These are phyloP conservation scores for Balaeniceps rex DNA, from an alignment of 2,113 vertebrate genomes.

Conservation along the genomic window DNA sequence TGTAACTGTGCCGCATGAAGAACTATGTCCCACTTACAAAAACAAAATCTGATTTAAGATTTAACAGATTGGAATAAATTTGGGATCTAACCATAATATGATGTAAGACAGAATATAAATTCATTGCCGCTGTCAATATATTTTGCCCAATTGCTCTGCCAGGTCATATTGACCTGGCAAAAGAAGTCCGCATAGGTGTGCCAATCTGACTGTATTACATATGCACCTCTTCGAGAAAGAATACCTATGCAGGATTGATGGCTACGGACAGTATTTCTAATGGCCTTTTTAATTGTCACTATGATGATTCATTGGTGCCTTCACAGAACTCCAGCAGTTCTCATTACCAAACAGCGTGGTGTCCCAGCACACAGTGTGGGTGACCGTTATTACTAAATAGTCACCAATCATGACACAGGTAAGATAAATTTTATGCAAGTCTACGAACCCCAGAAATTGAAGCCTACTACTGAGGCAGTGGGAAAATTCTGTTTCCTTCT, in stretches of 20 bases:
- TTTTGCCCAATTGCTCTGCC: not conserved
- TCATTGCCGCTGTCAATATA: not conserved
- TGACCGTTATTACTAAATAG: constrained; percentile 41
- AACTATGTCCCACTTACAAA: not conserved
- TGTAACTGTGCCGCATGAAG: not conserved
- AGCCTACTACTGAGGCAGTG: not conserved
- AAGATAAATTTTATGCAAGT: constrained; percentile 40
- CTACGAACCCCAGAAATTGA: not conserved
- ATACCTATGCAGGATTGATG: constrained; percentile 43
- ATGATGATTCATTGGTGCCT: constrained; percentile 67
- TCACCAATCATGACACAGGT: constrained; percentile 1
- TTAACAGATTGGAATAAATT: not conserved
- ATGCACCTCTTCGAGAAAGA: not conserved
- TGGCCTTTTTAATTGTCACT: constrained; percentile 68
- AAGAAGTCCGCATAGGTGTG: not conserved
- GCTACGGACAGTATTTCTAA: constrained; percentile 50
- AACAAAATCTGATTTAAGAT: not conserved
- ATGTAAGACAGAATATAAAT: not conserved
- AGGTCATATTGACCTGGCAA: not conserved
- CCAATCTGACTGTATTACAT: not conserved
- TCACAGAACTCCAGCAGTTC: constrained; percentile 54
- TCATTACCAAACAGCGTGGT: constrained; percentile 63
- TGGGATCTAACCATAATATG: not conserved
- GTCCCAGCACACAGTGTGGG: constrained; percentile 19
- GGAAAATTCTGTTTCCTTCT: not conserved